phyloP scores from a whole-genome alignment of 1,140 invertebrate species.

The Bombus difficillimus region DNA sequence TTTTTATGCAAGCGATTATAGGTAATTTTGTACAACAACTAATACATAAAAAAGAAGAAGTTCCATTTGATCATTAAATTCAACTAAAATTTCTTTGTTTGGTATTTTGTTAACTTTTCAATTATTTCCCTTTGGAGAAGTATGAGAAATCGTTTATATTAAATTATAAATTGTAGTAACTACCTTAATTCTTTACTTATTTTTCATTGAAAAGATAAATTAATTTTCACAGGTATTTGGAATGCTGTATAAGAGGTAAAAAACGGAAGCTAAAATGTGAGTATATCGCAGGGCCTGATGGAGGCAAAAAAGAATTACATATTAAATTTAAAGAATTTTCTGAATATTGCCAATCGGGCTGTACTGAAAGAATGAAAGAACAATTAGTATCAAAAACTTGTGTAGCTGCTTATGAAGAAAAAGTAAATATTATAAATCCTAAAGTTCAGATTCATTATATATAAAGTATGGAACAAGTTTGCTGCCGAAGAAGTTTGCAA shows the following conservation, averaged over 20 bases:
- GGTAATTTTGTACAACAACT: not conserved
- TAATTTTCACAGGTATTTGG: conserved; percentile 83
- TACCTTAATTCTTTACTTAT: not conserved
- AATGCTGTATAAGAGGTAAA: conserved; percentile 88
- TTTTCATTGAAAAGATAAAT: not conserved
- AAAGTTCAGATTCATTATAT: not conserved
- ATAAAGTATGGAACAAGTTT: not conserved
- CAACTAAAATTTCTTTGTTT: not conserved
- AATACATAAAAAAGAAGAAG: not conserved
- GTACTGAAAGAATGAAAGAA: conserved; percentile 13
- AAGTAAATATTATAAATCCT: conserved; percentile 14
- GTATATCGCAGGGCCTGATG: conserved; percentile 88
- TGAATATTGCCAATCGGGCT: conserved; percentile 58
- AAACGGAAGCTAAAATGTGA: conserved; percentile 85
- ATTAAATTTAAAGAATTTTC: conserved; percentile 84
- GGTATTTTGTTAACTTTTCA: not conserved
- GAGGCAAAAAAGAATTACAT: conserved; percentile 87
- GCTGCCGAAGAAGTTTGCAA: not conserved
- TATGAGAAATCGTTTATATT: not conserved
- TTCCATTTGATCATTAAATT: not conserved
- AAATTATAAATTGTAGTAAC: not conserved
- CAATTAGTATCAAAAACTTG: conserved; percentile 65
- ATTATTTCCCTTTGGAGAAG: not conserved
- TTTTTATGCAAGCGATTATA: conserved; percentile 87
- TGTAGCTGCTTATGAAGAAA: conserved; percentile 57